Percentiles rank a stretch among this genome's conserved stretches.
These are phyloP conservation scores for Lycaon pictus DNA, from an alignment of 2,113 vertebrate species.

Conservation along the genomic window DNA sequence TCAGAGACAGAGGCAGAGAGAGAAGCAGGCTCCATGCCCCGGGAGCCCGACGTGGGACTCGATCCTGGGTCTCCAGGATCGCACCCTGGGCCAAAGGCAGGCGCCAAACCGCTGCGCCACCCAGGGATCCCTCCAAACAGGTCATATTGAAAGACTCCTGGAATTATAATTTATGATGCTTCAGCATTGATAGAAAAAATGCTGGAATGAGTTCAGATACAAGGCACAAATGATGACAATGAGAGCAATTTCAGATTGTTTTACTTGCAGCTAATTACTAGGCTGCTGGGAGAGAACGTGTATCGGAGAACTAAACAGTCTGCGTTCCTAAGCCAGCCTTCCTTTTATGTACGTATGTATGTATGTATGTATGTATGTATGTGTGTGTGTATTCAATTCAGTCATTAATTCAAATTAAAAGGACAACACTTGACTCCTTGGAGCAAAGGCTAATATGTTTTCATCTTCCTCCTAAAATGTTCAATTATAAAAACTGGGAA, in stretches of 20 bases:
- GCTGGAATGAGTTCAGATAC: constrained; percentile 39
- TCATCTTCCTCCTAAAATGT: constrained; percentile 41
- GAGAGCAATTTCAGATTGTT: constrained; percentile 1
- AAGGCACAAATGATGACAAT: constrained; percentile 32
- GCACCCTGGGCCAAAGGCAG: no score
- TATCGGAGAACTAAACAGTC: not conserved
- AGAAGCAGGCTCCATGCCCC: no score
- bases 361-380: not conserved
- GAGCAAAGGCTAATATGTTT: not conserved
- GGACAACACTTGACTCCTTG: not conserved
- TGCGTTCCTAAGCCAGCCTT: not conserved
- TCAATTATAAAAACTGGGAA: not conserved
- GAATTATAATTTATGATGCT: constrained; percentile 47
- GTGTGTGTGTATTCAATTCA: not conserved
- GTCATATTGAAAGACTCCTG: constrained; percentile 47
- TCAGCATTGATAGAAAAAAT: constrained; percentile 50
- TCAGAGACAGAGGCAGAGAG: no score
- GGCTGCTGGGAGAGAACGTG: not conserved
- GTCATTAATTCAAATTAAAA: not conserved
- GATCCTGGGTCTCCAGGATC: no score
- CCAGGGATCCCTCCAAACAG: not conserved
- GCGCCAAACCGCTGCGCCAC: no score
- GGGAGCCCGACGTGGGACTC: no score
- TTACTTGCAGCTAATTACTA: constrained; percentile 14
- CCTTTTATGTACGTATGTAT: not conserved